phyloP scores from a whole-genome alignment of 2,888 invertebrate genomes.

The Ethmia dodecea region DNA sequence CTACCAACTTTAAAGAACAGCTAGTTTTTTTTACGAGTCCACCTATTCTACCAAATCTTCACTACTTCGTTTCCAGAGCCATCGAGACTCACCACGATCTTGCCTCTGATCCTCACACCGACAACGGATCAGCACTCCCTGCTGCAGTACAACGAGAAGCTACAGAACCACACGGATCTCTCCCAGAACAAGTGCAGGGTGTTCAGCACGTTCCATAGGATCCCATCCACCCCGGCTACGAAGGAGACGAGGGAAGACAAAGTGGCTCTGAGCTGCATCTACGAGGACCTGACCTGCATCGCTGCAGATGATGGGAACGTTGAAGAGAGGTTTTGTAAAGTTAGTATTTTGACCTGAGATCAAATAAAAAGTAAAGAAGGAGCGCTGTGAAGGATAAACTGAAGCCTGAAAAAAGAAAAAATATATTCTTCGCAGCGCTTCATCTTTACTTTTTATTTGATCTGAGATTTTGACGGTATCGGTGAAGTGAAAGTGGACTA shows the following conservation, averaged over 20 bases:
- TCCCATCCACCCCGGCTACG: slow-evolving; percentile 29
- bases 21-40: too few relatives aligned
- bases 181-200: slow-evolving; percentile 44
- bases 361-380: too few relatives aligned
- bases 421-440: too few relatives aligned
- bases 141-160: slow-evolving; percentile 53
- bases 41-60: too few relatives aligned
- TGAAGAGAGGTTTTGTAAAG: slow-evolving; percentile 36
- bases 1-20: too few relatives aligned
- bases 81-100: slow-evolving; percentile 27
- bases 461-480: too few relatives aligned
- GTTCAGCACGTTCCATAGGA: slow-evolving; percentile 47
- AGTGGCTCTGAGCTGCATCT: slow-evolving; percentile 26
- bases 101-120: slow-evolving; percentile 43
- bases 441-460: too few relatives aligned
- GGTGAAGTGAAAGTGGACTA: too few relatives aligned
- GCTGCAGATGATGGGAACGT: slow-evolving; percentile 22
- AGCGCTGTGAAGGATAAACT: too few relatives aligned
- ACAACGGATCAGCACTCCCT: slow-evolving; percentile 36
- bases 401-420: too few relatives aligned
- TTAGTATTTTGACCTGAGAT: slow-evolving; percentile 26
- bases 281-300: slow-evolving; percentile 44
- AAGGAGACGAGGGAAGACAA: slow-evolving; percentile 8
- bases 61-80: slow-evolving; percentile 39
- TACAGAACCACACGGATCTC: slow-evolving; percentile 37